These are phyloP conservation scores for Drosophila lacteicornis DNA, from an alignment of 1,140 invertebrate genomes.

Conservation along the genomic window DNA sequence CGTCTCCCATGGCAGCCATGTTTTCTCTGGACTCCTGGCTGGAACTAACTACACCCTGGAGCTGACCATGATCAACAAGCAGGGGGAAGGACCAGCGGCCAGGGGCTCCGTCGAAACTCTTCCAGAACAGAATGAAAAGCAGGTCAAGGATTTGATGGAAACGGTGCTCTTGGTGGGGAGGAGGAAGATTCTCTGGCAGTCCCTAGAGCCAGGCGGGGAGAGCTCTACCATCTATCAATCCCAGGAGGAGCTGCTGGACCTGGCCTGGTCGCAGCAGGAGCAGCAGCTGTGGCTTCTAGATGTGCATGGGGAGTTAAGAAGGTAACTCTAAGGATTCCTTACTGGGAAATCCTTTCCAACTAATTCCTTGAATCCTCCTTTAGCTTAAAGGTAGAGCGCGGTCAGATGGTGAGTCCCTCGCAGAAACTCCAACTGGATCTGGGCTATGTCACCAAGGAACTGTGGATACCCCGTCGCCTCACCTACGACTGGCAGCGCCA, in stretches of 20 bases:
- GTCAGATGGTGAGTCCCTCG: constrained; percentile 1
- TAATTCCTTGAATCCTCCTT: too few species aligned
- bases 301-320: constrained; percentile 42
- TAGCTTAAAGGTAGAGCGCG: constrained; percentile 38
- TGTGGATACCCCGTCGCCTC: constrained; percentile 86
- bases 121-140: constrained; percentile 85
- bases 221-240: constrained; percentile 56
- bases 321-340: too few species aligned
- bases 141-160: constrained; percentile 72
- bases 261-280: constrained; percentile 90
- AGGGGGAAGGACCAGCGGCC: constrained; percentile 90
- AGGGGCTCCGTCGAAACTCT: constrained; percentile 83
- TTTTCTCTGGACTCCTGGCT: constrained; percentile 91
- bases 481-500: constrained; percentile 95
- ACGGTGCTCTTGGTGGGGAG: constrained; percentile 89
- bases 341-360: too few species aligned
- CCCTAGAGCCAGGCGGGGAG: constrained; percentile 88
- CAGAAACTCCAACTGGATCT: constrained; percentile 4
- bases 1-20: constrained; percentile 65
- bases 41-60: constrained; percentile 91
- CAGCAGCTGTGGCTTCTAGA: constrained; percentile 91
- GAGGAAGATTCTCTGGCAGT: constrained; percentile 88
- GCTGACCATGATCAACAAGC: constrained; percentile 91
- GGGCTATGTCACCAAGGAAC: background rate
- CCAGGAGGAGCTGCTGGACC: constrained; percentile 85